Evolutionary conservation across 2,113 vertebrate genomes (phyloP).

Genomic region (Proterorhinus semilunaris): DNA sequence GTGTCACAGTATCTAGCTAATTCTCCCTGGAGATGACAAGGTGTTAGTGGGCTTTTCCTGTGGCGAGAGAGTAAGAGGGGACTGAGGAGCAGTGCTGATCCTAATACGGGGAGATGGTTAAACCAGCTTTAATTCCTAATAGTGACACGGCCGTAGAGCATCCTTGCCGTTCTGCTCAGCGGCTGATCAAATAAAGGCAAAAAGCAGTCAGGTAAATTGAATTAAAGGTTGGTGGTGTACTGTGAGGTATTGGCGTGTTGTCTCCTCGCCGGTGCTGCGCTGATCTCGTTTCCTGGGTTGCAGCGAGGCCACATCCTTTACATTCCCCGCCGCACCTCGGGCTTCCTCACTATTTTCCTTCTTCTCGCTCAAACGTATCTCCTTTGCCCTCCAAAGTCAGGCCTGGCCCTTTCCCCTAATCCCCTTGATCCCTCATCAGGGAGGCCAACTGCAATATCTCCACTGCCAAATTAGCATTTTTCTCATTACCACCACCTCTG

Average conservation of each 20-base stretch:
- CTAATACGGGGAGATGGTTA: conserved; percentile 46
- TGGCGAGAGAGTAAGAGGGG: neutral
- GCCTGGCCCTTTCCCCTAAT: conserved; percentile 56
- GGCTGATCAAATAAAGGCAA: conserved; percentile 64
- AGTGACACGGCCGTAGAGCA: conserved; percentile 32
- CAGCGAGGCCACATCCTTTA: conserved; percentile 35
- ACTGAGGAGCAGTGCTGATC: conserved; percentile 25
- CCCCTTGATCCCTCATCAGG: conserved; percentile 71
- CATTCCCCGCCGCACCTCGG: conserved; percentile 20
- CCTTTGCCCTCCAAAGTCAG: conserved; percentile 48
- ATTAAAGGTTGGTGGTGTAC: conserved; percentile 51
- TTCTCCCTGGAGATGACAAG: conserved; percentile 30
- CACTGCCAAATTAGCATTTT: conserved; percentile 73
- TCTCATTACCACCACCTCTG: conserved; percentile 70
- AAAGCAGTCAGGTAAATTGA: conserved; percentile 61
- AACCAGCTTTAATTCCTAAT: conserved; percentile 60
- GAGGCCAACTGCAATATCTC: conserved; percentile 68
- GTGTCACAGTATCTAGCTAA: conserved; percentile 30
- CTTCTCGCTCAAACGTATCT: conserved; percentile 40
- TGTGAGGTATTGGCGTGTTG: conserved; percentile 9
- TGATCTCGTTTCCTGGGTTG: conserved; percentile 31
- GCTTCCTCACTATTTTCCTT: conserved; percentile 8
- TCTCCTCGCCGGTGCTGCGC: conserved; percentile 33
- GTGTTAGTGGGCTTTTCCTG: conserved; percentile 15
- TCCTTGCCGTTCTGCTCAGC: conserved; percentile 39